Conservation (phyloP, 2,888 invertebrate species). For the Sarcophaga variegata region DNA sequence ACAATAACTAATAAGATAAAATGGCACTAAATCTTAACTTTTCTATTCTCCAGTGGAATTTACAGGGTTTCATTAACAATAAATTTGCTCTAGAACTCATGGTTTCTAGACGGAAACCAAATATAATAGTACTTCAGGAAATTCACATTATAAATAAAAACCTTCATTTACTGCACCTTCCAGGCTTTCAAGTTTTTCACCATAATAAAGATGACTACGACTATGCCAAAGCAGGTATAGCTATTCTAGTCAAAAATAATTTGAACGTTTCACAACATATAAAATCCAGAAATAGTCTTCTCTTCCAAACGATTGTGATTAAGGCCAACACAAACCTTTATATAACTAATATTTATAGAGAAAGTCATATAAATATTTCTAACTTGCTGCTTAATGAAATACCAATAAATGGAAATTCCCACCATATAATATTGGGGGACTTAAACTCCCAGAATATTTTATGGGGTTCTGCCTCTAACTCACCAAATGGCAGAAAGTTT, state of each 20-base stretch:
- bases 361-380: not conserved
- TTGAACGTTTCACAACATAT: not conserved
- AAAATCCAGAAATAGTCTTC: not conserved
- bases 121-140: slow-evolving; percentile 25
- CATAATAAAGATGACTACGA: slow-evolving; percentile 17
- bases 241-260: not conserved
- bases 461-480: not conserved
- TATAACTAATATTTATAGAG: not conserved
- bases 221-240: slow-evolving; percentile 24
- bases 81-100: slow-evolving; percentile 35
- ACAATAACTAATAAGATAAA: not conserved
- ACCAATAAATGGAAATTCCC: not conserved
- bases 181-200: slow-evolving; percentile 29
- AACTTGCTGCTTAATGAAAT: not conserved
- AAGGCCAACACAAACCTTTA: not conserved
- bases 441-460: not conserved
- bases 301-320: slow-evolving; percentile 1
- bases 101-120: slow-evolving; percentile 18
- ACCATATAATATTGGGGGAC: too few species aligned
- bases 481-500: not conserved
- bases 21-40: slow-evolving; percentile 2
- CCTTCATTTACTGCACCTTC: slow-evolving; percentile 24
- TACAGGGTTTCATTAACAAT: slow-evolving; percentile 16
- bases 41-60: slow-evolving; percentile 38
- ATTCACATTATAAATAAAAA: slow-evolving; percentile 40